phyloP scores from a whole-genome alignment of 2,797 vertebrate genomes.

The Zalophus californianus region DNA sequence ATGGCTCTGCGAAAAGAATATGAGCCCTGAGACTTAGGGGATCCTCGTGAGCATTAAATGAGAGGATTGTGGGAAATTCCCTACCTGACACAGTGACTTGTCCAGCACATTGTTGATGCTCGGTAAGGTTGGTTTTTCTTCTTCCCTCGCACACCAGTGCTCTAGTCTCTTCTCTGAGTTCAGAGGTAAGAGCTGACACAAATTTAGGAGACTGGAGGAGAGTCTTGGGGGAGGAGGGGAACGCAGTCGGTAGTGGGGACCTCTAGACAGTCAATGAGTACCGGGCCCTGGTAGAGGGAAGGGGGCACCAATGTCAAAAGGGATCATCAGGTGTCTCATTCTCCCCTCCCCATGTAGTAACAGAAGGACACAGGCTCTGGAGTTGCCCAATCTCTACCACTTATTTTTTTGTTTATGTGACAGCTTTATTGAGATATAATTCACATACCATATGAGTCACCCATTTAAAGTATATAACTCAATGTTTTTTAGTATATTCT shows the following conservation, averaged over 20 bases:
- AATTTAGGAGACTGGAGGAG: background rate
- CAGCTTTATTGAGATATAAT: background rate
- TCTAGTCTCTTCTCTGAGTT: background rate
- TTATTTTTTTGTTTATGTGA: too few species aligned
- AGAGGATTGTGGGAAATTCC: background rate
- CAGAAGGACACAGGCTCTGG: background rate
- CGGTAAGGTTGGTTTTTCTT: background rate
- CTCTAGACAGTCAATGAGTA: background rate
- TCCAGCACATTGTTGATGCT: background rate
- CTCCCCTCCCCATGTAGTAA: background rate
- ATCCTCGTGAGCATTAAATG: background rate
- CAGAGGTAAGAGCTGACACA: background rate
- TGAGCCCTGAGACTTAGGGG: background rate
- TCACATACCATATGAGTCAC: background rate
- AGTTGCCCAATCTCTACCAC: background rate
- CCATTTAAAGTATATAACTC: background rate
- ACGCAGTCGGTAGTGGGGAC: background rate
- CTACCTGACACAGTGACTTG: background rate
- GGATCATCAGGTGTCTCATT: too few species aligned
- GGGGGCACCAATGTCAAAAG: background rate
- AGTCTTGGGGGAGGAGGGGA: background rate
- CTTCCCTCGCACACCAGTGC: background rate
- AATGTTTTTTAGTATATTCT: background rate
- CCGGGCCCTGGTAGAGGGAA: background rate
- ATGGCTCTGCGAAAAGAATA: background rate